Base-by-base conservation (phyloP, 2,797 vertebrate genomes). In the Gambusia yucatana region DNA sequence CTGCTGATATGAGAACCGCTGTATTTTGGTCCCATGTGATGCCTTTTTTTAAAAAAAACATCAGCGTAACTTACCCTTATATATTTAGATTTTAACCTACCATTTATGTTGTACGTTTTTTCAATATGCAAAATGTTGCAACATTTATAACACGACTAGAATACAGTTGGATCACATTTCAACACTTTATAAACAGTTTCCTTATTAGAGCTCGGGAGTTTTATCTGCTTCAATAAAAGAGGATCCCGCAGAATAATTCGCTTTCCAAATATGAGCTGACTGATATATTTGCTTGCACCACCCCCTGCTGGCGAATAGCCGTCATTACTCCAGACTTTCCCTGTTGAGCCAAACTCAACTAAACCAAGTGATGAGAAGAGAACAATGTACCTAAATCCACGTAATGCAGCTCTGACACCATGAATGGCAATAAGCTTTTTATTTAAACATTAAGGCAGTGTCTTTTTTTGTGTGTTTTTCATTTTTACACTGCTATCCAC, bases 401-500 rank as follows among this genome's bases (percentile, higher is more conserved):
- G 43, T 57, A 87, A 91, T 5, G 44, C 0, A 50, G 89, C 82
- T 46, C 84, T 1, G 79, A 90, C 82, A 82, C 86, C 72, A 81
- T 93, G 85, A 95, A 95, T 96, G 96, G 96, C 95, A 96, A 97
- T 77, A 96, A 96, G 95, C 93, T 94, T 95, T 96, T 97, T 97
- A 94, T 96, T 96, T 91, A 95, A 96, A 96, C 97, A 97, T 96
- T 95, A 96, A 94, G 93, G 96, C 96, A 96, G 96, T 90, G 95
- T 93, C 87, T 83, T 30, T 78, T 39, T 81, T 76, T 61, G 25
- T 76, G 92, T 92, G 87, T 94, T 94, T 94, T 91, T 89, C 79
- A 85, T 94, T 93, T 94, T 94, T 93, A 95, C 96, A 96, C 96
- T 96, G 96, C 95, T 95, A 92, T 96, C 96, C 96, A 95, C 96